Conservation (phyloP, 2,888 invertebrate genomes). For the Arenicola marina region DNA sequence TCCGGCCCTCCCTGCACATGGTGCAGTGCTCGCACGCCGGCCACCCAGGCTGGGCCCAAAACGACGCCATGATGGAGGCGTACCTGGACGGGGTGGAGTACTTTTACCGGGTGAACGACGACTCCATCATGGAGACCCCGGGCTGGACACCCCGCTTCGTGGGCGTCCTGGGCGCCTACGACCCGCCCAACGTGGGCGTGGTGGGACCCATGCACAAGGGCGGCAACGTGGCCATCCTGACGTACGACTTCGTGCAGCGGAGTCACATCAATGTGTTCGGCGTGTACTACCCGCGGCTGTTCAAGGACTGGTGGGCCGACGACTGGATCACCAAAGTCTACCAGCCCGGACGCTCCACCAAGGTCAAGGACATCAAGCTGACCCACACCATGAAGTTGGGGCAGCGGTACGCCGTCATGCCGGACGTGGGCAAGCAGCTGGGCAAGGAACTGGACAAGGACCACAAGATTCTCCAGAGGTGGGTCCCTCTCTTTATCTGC, state of each 20-base stretch:
- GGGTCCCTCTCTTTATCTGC: too few species aligned
- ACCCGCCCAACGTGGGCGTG: constrained; percentile 31
- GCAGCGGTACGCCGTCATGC: constrained; percentile 23
- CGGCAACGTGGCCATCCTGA: constrained; percentile 30
- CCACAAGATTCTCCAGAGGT: too few species aligned
- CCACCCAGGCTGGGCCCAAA: constrained; percentile 38
- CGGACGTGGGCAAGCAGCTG: too few species aligned
- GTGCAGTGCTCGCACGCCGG: constrained; percentile 27
- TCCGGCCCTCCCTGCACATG: constrained; percentile 19
- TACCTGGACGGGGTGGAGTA: constrained; percentile 30
- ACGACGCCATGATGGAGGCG: constrained; percentile 38
- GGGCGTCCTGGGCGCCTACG: constrained; percentile 7
- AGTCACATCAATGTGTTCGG: constrained; percentile 32
- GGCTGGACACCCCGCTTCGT: constrained; percentile 26
- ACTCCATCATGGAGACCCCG: constrained; percentile 13
- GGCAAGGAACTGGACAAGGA: too few species aligned
- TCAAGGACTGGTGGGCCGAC: constrained; percentile 34
- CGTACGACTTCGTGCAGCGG: constrained; percentile 32
- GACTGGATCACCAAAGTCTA: constrained; percentile 36
- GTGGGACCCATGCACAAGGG: constrained; percentile 33
- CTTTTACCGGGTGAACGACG: constrained; percentile 35
- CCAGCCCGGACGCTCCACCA: constrained; percentile 21
- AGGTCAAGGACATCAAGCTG: constrained; percentile 12
- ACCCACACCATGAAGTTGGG: constrained; percentile 23
- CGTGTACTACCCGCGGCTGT: constrained; percentile 32